A percentile compares a stretch with the other conserved stretches of the same genome.
phyloP scores from a whole-genome alignment of 1,140 invertebrate genomes.

The Zaprionus lachaisei region DNA sequence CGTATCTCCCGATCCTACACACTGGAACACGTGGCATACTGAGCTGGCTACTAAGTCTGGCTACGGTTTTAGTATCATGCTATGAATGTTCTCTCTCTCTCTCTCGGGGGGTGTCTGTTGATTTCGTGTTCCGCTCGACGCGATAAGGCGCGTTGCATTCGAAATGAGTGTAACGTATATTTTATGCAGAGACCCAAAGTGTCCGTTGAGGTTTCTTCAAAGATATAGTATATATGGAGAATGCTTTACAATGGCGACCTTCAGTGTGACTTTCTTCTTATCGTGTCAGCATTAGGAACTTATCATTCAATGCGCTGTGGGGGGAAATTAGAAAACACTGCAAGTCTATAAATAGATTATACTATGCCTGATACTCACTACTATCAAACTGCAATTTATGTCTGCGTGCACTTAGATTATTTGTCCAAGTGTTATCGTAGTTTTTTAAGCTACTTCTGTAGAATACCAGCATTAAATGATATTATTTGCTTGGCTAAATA shows the following conservation, averaged over 20 bases:
- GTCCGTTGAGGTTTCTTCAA: constrained; percentile 53
- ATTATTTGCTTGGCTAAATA: constrained; percentile 44
- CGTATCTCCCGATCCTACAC: not conserved
- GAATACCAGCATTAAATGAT: constrained; percentile 55
- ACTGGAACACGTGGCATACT: constrained; percentile 60
- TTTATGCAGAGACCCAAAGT: constrained; percentile 59
- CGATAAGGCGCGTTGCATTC: constrained; percentile 74
- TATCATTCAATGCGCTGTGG: constrained; percentile 37
- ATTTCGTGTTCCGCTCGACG: constrained; percentile 53
- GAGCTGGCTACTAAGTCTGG: constrained; percentile 24
- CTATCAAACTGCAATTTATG: constrained; percentile 23
- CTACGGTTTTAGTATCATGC: constrained; percentile 5
- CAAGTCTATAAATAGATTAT: not conserved
- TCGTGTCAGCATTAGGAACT: constrained; percentile 8
- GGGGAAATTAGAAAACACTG: not conserved
- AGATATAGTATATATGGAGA: constrained; percentile 34
- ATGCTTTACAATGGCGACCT: constrained; percentile 67
- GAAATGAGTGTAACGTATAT: constrained; percentile 81
- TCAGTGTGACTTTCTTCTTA: not conserved
- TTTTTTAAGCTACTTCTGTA: no score
- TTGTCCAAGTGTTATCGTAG: not conserved
- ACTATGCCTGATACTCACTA: not conserved
- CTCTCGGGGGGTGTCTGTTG: constrained; percentile 53
- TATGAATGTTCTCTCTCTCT: not conserved
- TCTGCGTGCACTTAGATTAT: not conserved